Conservation (phyloP, 2,113 vertebrate genomes). For the Actenoides hombroni region DNA sequence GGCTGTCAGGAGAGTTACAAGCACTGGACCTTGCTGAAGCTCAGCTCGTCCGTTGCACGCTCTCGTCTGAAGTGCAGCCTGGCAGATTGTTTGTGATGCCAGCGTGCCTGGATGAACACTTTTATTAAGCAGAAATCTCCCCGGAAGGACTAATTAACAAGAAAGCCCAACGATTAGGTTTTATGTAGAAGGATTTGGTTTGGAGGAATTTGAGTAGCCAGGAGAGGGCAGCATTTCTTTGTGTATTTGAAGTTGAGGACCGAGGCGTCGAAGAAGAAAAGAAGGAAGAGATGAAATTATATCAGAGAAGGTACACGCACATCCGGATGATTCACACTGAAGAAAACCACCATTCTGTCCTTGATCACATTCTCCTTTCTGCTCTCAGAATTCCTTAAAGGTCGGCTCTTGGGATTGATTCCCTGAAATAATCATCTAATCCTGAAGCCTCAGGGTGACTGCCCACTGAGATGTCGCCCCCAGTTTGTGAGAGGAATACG, state of each 20-base stretch:
- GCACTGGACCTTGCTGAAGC: neutral
- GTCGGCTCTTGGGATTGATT: neutral
- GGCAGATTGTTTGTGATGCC: neutral
- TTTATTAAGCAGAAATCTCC: neutral
- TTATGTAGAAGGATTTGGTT: neutral
- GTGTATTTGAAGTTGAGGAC: neutral
- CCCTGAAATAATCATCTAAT: neutral
- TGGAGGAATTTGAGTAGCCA: conserved; percentile 10
- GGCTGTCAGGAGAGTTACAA: neutral
- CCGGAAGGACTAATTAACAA: neutral
- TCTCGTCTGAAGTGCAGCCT: neutral
- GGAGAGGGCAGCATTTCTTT: conserved; percentile 72
- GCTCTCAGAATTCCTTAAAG: neutral
- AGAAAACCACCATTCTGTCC: neutral
- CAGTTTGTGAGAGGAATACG: neutral
- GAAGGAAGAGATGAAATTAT: neutral
- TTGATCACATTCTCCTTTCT: neutral
- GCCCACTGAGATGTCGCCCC: neutral
- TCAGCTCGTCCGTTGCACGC: rapidly evolving
- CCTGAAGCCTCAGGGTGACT: neutral
- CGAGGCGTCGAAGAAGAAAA: neutral
- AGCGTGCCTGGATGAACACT: neutral
- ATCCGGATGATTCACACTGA: neutral
- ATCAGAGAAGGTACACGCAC: neutral
- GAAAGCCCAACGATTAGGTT: neutral